Base-by-base conservation (phyloP, 2,888 invertebrate genomes). In the Adineta ricciae region DNA sequence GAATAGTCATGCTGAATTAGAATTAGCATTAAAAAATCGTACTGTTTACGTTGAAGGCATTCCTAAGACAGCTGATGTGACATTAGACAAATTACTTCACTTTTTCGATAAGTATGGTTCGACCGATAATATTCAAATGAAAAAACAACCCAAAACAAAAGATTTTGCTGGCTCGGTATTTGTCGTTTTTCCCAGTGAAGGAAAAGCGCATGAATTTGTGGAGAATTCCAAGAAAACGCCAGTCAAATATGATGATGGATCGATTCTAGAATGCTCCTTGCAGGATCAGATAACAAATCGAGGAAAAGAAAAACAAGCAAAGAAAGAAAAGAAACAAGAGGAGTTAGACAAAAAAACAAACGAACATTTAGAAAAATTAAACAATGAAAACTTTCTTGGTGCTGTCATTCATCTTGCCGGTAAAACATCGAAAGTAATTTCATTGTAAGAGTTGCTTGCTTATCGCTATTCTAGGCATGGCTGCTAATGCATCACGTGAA, bases 1-100 rank as follows among this genome's bases (percentile, higher is more conserved):
- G 0, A 95, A 94, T 88, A 93, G 94, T 89, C 94, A 94, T 87
- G 94, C 95, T 87, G 95, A 95, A 87, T 93, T 94, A 50, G 93
- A 94, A 87, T 94, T 95, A 88, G 94, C 94, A 87, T 91, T 96
- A 4, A 92, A 93, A 88, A 91, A 92, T 4, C 93, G 95, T 85
- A 95, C 96, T 0, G 92, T 95, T 27, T 98, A 97, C 89, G 93
- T 94, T 87, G 91, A 91, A 87, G 87, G 90, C 89, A 85, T 56
- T 24, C 36, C 73, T 14, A 64, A 64, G 32, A 32, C 64, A 64
- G 11, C 82, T 19, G 73, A 73, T 32, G 49, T 32, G 27, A 64
- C 64, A 32, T 64, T 64, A 32, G 64, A 64, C 32, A 64, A 64
- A 32, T 64, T 64, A 32, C 27, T 64, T 1, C n/a, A 32, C 9